Percentiles rank a stretch among this genome's conserved stretches.
Evolutionary conservation across 2,797 vertebrate genomes (phyloP).

Genomic region (Threskiornis aethiopicus): DNA sequence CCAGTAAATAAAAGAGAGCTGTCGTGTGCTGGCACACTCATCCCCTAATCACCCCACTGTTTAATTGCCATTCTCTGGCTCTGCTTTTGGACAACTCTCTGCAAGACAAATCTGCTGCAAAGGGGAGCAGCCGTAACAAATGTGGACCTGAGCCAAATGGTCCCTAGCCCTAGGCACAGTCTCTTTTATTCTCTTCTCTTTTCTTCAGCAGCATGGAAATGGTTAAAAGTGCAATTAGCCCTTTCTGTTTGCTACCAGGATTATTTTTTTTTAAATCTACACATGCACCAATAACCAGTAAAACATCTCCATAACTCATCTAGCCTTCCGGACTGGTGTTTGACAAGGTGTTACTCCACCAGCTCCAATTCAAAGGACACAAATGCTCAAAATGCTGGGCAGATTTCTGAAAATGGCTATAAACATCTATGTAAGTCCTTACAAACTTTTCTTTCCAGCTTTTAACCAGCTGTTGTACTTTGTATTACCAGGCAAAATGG

Average conservation of each 20-base stretch:
- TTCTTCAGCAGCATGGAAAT: neutral
- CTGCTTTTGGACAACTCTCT: neutral
- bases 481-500: rapidly evolving
- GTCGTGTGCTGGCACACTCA: neutral
- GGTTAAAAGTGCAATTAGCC: neutral
- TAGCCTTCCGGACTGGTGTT: neutral
- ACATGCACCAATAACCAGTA: neutral
- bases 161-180: neutral
- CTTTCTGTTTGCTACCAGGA: neutral
- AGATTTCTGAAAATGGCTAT: neutral
- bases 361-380: neutral
- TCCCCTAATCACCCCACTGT: neutral
- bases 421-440: neutral
- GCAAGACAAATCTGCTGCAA: neutral
- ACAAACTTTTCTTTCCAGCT: neutral
- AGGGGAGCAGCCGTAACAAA: neutral
- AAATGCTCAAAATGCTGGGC: neutral
- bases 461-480: neutral
- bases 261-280: neutral
- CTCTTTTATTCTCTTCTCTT: neutral
- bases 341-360: neutral
- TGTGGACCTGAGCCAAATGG: neutral
- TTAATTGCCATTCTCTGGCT: neutral
- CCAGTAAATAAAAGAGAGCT: neutral
- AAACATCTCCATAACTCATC: neutral